phyloP scores from a whole-genome alignment of 2,888 invertebrate species.

The Lamproptera curius region DNA sequence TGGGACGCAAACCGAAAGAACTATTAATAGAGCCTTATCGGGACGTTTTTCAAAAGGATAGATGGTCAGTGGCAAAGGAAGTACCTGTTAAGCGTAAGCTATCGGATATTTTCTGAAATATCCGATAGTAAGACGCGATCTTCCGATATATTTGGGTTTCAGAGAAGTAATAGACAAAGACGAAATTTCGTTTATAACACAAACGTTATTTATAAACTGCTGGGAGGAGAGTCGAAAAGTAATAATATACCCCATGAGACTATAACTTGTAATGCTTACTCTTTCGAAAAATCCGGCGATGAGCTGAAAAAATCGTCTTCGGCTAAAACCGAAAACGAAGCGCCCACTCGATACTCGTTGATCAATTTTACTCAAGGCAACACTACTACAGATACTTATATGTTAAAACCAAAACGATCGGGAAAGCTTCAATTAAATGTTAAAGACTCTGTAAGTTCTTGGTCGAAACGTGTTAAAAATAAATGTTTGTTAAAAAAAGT shows the following conservation, averaged over 20 bases:
- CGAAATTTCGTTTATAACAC: conserved; percentile 15
- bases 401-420: conserved; percentile 12
- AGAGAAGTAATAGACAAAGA: conserved; percentile 9
- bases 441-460: neutral
- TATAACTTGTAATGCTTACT: conserved; percentile 16
- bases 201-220: conserved; percentile 19
- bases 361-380: conserved; percentile 14
- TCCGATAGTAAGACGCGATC: conserved; percentile 3
- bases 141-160: conserved; percentile 16
- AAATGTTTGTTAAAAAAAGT: conserved; percentile 16
- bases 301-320: conserved; percentile 12
- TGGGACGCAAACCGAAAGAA: conserved; percentile 1
- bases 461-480: conserved; percentile 5
- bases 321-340: conserved; percentile 2
- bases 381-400: conserved; percentile 13
- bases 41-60: neutral
- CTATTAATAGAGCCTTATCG: neutral
- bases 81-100: neutral
- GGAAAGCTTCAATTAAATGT: conserved; percentile 1
- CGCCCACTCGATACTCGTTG: conserved; percentile 16
- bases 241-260: conserved; percentile 4
- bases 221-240: conserved; percentile 6
- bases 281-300: conserved; percentile 9
- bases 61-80: neutral
- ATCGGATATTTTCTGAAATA: neutral